Evolutionary conservation across 2,113 vertebrate species (phyloP), one percentile per base, ranked within the genome.

Genomic region (Bubalus kerabau): DNA sequence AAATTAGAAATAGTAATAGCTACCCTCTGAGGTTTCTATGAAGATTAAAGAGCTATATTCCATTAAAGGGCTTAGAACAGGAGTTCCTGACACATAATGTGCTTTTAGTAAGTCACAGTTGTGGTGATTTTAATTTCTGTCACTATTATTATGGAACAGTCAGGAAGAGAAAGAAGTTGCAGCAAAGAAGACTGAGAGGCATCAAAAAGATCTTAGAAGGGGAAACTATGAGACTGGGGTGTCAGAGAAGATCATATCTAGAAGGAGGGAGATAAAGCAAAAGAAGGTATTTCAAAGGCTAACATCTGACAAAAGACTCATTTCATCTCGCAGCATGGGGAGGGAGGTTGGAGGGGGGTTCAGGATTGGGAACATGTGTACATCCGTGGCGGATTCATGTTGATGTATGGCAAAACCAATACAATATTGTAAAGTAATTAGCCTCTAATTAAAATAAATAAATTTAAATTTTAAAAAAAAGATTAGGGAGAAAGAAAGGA

Each of bases 121-220:
- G 19, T 57, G 21, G n/a, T 71, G 64, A 60, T 88, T 96, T 93
- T 74, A 62, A 91, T 95, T 91, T 91, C 84, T 57, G 90, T 83
- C 21, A 10, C 24, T 82, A 6, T 76, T 67, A 26, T 67, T 59
- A 21, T 54, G 80, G 40, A 60, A 88, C 6, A 36, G 83, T 84
- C 57, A 76, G 78, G 78, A 92, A 87, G 43, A 81, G 59, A 95
- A 95, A 94, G 50, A 86, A 95, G 60, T 83, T 78, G 92, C n/a
- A 86, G 46, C 62, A 88, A 91, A 54, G 43, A 56, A 82, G 50
- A 87, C 56, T 59, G 71, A 94, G 46, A 83, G 62, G 32, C 78
- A 74, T 24, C 2, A 3, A 10, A 85, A 92, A 88, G 10, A 54
- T 83, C 81, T 78, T 8, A 13, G 48, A 76, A 14, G 30, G 40